Evolutionary conservation across 2,113 vertebrate species (phyloP).

Genomic region (Poeciliopsis prolifica): DNA sequence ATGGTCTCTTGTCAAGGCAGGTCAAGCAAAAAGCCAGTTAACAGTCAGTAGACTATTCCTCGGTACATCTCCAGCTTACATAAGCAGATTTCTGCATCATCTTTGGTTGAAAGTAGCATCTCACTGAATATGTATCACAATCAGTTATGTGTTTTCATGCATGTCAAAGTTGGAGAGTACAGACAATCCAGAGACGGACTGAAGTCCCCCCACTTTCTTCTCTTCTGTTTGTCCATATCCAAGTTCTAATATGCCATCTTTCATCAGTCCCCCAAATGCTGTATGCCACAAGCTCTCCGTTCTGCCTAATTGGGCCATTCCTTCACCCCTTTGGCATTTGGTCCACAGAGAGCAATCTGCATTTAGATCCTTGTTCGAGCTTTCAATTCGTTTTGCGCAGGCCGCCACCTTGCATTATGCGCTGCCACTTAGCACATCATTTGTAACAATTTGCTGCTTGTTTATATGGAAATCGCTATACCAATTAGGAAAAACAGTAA

Average conservation of each 20-base stretch:
- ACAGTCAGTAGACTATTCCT: background rate
- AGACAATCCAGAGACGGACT: background rate
- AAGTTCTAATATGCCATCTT: background rate
- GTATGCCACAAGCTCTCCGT: background rate
- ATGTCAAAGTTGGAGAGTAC: slow-evolving; percentile 3
- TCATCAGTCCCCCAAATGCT: background rate
- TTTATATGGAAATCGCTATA: slow-evolving; percentile 67
- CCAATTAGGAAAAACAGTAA: slow-evolving; percentile 55
- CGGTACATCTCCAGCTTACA: background rate
- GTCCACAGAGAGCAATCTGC: slow-evolving; percentile 34
- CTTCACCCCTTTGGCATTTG: background rate
- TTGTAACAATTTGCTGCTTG: slow-evolving; percentile 67
- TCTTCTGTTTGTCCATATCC: background rate
- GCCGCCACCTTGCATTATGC: slow-evolving; percentile 48
- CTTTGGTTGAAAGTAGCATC: slow-evolving; percentile 19
- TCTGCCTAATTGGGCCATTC: slow-evolving; percentile 33
- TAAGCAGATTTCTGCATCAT: slow-evolving; percentile 25
- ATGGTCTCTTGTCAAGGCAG: background rate
- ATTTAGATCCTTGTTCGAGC: slow-evolving; percentile 16
- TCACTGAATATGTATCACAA: slow-evolving; percentile 26
- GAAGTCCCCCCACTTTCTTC: background rate
- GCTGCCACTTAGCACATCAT: slow-evolving; percentile 50
- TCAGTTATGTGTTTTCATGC: slow-evolving; percentile 22
- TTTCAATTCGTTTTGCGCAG: slow-evolving; percentile 31
- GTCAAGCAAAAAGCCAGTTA: background rate